Evolutionary conservation across 2,797 vertebrate species (phyloP), one percentile per base, ranked within the genome.

Genomic region (Myoxocephalus aenaeus): DNA sequence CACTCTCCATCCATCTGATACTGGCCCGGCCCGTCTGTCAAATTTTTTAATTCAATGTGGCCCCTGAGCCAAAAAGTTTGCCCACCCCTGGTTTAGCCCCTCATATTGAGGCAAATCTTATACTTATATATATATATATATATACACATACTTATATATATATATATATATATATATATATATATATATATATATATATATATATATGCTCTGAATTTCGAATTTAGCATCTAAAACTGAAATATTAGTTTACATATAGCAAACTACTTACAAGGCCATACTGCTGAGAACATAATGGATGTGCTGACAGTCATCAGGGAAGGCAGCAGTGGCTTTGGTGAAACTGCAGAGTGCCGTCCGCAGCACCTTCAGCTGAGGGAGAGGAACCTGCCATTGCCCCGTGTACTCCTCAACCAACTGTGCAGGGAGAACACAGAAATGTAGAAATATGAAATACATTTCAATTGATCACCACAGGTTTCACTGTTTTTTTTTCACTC

Each of bases 331-430:
- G 89, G 97, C 97, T 72, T 96, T 97, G 1, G 98, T 98, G 87
- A 99, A 99, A 88, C 95, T 96, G 88, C 96, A 96, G 34, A 99
- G 96, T 0, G 98, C 97, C 0, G 96, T 97, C 91, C 96, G 96
- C 70, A 99, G 96, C 88, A 99, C 96, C 86, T 98, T 97, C 57
- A 99, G 95, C 81, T 99, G 98, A 11, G 98, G 98, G 83, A 99
- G 92, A 74, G 98, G 98, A 77, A 99, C 98, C 72, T 99, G 98
- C 96, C 98, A 99, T 85, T 96, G 95, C 12, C 97, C 96, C 13
- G 98, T 98, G 90, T 99, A 97, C 83, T 99, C 98, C 93, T 98
- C 97, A 61, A 99, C 97, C 90, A 99, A 92, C 98, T 99, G 73
- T 57, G 1, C 0, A 38, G 9, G 20, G 62, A 67, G 9, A 82